Conservation (phyloP, 2,888 invertebrate genomes). For the Drosophila putrida region DNA sequence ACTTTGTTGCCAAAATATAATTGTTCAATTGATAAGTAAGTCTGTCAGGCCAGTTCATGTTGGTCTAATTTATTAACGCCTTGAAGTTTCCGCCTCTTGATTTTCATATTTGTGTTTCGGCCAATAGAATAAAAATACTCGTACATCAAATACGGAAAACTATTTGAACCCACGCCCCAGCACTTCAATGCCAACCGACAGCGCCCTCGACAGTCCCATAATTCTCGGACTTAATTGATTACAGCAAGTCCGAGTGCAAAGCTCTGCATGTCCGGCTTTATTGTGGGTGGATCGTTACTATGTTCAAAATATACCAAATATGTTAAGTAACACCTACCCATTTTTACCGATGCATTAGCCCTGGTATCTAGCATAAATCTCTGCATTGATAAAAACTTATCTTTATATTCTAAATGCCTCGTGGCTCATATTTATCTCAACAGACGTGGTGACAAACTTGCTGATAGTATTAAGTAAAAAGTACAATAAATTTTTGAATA, state of each 20-base stretch:
- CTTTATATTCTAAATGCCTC: neutral
- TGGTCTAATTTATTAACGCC: conserved; percentile 72
- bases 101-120: conserved; percentile 6
- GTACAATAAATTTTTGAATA: conserved; percentile 3
- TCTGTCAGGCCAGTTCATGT: conserved; percentile 48
- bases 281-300: conserved; percentile 39
- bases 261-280: conserved; percentile 14
- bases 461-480: conserved; percentile 2
- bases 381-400: conserved; percentile 35
- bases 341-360: conserved; percentile 11
- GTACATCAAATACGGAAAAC: conserved; percentile 32
- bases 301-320: conserved; percentile 35
- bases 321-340: conserved; percentile 21
- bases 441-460: conserved; percentile 6
- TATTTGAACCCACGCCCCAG: conserved; percentile 57
- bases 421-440: conserved; percentile 16
- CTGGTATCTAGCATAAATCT: conserved; percentile 26
- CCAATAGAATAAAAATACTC: conserved; percentile 33
- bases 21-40: conserved; percentile 69
- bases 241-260: conserved; percentile 43
- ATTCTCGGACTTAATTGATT: conserved; percentile 74
- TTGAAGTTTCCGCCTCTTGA: conserved; percentile 60
- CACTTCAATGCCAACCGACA: conserved; percentile 46
- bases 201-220: conserved; percentile 52
- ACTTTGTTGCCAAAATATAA: conserved; percentile 51